Evolutionary conservation across 2,113 vertebrate species (phyloP).

Genomic region (Octodon degus): DNA sequence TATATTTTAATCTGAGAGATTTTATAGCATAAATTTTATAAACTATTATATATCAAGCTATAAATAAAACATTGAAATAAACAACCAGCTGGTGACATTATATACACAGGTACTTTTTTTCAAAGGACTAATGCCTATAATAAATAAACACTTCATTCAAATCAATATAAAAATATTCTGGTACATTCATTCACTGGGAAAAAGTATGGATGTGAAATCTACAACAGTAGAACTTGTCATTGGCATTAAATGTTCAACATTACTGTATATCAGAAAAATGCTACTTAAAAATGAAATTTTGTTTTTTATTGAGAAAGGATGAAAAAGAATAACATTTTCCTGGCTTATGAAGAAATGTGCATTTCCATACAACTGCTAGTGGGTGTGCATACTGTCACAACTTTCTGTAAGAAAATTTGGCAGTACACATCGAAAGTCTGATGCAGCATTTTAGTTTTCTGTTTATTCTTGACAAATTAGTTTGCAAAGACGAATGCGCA

Average conservation of each 20-base stretch:
- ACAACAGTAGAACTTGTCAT: neutral
- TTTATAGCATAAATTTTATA: neutral
- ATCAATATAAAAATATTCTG: constrained; percentile 19
- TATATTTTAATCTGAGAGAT: neutral
- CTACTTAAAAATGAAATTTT: constrained; percentile 6
- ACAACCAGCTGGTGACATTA: neutral
- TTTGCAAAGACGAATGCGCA: neutral
- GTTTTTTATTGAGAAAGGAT: constrained; percentile 6
- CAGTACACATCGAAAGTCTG: neutral
- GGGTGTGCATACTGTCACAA: neutral
- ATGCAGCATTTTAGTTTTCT: constrained; percentile 12
- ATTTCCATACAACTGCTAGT: neutral
- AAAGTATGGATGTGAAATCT: neutral
- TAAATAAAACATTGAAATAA: constrained; percentile 11
- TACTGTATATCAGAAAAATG: neutral
- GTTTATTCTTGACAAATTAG: neutral
- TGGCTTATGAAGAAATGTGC: neutral
- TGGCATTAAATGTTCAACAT: neutral
- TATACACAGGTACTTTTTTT: neutral
- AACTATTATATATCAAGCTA: neutral
- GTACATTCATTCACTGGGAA: neutral
- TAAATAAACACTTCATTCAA: constrained; percentile 9
- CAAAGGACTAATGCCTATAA: neutral
- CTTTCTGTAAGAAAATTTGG: constrained; percentile 20
- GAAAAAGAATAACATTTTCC: neutral